These are phyloP conservation scores for Crenichthys baileyi DNA, from an alignment of 2,797 vertebrate genomes.

Conservation along the genomic window DNA sequence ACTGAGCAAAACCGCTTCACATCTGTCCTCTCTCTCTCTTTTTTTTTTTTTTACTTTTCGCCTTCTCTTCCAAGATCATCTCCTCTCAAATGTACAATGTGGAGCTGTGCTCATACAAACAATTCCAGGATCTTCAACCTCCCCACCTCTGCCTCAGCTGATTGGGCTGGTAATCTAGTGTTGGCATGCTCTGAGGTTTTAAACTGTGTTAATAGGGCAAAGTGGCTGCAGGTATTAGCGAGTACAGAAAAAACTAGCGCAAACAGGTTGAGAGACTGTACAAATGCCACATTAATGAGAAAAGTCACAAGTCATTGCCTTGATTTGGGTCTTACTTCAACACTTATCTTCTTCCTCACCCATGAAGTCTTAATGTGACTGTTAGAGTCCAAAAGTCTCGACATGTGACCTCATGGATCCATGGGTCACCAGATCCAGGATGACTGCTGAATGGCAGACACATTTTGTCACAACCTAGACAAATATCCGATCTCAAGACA, in stretches of 20 bases:
- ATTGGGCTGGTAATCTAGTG: conserved; percentile 60
- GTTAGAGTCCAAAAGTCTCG: background rate
- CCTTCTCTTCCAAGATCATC: background rate
- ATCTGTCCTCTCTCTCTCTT: conserved; percentile 24
- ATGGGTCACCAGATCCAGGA: background rate
- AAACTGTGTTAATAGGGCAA: conserved; percentile 71
- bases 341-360: background rate
- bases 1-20: conserved; percentile 8
- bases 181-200: conserved; percentile 54
- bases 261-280: conserved; percentile 11
- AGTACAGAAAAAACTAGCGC: conserved; percentile 32
- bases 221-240: conserved; percentile 55
- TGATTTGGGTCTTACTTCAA: background rate
- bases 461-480: background rate
- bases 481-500: background rate
- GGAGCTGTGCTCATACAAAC: conserved; percentile 9
- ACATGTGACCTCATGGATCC: background rate
- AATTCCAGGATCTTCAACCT: conserved; percentile 33
- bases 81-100: conserved; percentile 39
- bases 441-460: background rate
- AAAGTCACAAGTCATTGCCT: conserved; percentile 6
- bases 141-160: conserved; percentile 36
- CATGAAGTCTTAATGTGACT: conserved; percentile 15
- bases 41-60: conserved; percentile 13
- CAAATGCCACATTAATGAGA: conserved; percentile 3